These are phyloP conservation scores for Rallus limicola DNA, from an alignment of 2,113 vertebrate species.

Conservation along the genomic window DNA sequence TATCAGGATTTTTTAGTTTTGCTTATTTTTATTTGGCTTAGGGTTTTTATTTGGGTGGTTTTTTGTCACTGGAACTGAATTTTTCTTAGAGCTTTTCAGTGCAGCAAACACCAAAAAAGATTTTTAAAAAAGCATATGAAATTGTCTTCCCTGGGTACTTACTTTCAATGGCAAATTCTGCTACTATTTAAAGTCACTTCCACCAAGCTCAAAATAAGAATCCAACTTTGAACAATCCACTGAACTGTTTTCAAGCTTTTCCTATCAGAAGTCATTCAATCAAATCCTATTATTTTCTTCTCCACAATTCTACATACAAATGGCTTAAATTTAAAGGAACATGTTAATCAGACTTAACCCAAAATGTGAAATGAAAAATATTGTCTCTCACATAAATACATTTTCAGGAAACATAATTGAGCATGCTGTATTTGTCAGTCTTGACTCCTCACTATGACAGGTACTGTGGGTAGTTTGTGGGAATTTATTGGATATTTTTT, in stretches of 20 bases:
- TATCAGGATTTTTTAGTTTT: not conserved
- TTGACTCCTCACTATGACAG: not conserved
- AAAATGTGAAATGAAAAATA: not conserved
- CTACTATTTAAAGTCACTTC: not conserved
- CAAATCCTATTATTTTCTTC: not conserved
- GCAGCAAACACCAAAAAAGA: not conserved
- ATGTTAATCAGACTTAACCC: conserved; percentile 42
- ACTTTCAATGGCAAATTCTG: not conserved
- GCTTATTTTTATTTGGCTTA: not conserved
- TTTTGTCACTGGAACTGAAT: not conserved
- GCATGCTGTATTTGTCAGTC: not conserved
- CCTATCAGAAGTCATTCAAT: not conserved
- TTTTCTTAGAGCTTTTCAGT: not conserved
- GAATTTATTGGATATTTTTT: not conserved
- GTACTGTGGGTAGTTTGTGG: not conserved
- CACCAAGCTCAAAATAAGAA: not conserved
- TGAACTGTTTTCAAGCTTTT: not conserved
- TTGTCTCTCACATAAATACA: not conserved
- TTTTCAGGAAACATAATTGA: not conserved
- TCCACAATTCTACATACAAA: not conserved
- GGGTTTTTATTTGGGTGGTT: not conserved
- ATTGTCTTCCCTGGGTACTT: not conserved
- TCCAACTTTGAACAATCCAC: not conserved
- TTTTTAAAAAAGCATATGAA: not conserved
- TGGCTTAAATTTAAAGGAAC: conserved; percentile 51